Evolutionary conservation across 2,888 invertebrate species (phyloP).

Genomic region (Cheilosia pagana): DNA sequence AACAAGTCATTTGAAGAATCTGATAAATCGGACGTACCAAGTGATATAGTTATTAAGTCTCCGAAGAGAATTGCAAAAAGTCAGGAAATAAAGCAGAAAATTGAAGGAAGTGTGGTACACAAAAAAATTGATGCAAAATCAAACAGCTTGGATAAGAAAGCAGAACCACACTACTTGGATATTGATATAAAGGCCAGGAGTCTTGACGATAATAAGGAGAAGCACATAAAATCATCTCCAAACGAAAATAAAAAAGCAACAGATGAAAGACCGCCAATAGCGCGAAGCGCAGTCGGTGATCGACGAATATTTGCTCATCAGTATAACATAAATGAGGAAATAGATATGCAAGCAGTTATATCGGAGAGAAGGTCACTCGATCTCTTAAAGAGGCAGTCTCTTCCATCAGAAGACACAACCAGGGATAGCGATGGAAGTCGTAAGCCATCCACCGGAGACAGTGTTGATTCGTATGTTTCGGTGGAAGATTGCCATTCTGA

Average conservation of each 20-base stretch:
- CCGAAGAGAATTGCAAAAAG: conserved; percentile 86
- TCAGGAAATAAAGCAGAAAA: conserved; percentile 87
- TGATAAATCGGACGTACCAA: conserved; percentile 84
- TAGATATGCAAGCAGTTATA: conserved; percentile 86
- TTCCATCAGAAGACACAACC: conserved; percentile 84
- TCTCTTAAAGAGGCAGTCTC: conserved; percentile 85
- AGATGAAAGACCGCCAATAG: conserved; percentile 82
- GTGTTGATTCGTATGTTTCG: conserved; percentile 83
- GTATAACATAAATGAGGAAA: conserved; percentile 82
- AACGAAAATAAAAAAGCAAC: conserved; percentile 82
- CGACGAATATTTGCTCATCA: conserved; percentile 82
- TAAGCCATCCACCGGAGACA: conserved; percentile 85
- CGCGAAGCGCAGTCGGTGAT: conserved; percentile 80
- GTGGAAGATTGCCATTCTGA: conserved; percentile 88
- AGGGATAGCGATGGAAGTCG: conserved; percentile 79
- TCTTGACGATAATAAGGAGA: conserved; percentile 87
- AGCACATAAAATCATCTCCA: conserved; percentile 79
- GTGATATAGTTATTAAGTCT: conserved; percentile 85
- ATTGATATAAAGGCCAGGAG: conserved; percentile 88
- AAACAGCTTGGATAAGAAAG: conserved; percentile 87
- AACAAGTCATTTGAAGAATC: conserved; percentile 87
- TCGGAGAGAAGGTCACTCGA: conserved; percentile 86
- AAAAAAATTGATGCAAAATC: conserved; percentile 87
- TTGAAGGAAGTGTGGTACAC: conserved; percentile 87
- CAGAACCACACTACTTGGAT: conserved; percentile 85